A percentile compares a stretch with the other conserved stretches of the same genome.
These are phyloP conservation scores for Salarias fasciatus DNA, from an alignment of 2,797 vertebrate species.

Conservation along the genomic window DNA sequence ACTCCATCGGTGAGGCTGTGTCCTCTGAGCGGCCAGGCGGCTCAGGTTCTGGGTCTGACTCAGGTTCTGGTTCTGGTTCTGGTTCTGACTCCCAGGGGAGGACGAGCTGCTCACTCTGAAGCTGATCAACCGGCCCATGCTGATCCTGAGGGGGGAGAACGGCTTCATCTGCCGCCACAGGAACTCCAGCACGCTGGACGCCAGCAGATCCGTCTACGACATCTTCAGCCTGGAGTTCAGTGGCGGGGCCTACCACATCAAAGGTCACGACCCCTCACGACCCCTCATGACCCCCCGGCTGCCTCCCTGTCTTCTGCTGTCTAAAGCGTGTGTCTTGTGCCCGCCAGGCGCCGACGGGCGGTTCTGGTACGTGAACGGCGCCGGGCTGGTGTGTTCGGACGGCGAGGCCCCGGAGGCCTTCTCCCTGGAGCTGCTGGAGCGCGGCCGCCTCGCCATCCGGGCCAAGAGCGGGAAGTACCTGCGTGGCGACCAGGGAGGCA, in stretches of 20 bases:
- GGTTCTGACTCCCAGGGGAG: constrained; percentile 80
- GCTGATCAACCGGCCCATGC: constrained; percentile 94
- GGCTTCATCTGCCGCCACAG: constrained; percentile 96
- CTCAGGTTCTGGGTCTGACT: no score
- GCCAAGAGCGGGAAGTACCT: constrained; percentile 90
- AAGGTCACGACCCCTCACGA: constrained; percentile 80
- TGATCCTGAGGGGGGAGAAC: constrained; percentile 93
- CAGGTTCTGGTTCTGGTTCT: no score
- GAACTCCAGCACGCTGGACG: constrained; percentile 92
- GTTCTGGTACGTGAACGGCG: constrained; percentile 93
- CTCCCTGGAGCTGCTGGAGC: constrained; percentile 90
- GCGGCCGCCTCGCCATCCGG: constrained; percentile 91
- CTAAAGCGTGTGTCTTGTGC: neutral
- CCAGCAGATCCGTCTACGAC: constrained; percentile 93
- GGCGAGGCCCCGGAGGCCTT: constrained; percentile 93
- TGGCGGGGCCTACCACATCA: constrained; percentile 93
- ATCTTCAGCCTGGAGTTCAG: constrained; percentile 92
- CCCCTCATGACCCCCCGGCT: neutral
- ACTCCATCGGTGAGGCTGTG: constrained; percentile 84
- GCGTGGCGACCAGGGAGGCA: constrained; percentile 91
- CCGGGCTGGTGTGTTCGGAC: constrained; percentile 90
- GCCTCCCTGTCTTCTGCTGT: neutral
- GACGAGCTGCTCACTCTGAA: constrained; percentile 92
- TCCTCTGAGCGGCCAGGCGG: no score
- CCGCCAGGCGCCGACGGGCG: constrained; percentile 85